Percentiles rank a stretch among this genome's conserved stretches.
These are phyloP conservation scores for Adelosebastes latens DNA, from an alignment of 2,797 vertebrate species.

Conservation along the genomic window DNA sequence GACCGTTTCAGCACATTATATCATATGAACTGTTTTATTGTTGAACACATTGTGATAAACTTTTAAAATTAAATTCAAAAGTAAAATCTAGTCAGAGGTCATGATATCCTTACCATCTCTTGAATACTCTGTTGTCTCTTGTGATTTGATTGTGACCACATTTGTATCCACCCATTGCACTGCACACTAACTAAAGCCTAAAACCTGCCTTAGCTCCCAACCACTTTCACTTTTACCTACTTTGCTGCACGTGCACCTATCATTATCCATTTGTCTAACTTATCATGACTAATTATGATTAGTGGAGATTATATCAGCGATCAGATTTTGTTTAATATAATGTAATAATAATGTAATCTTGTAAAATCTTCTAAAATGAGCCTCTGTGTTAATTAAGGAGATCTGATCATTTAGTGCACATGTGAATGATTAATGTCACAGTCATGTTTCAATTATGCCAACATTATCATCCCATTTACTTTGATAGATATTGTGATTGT, in stretches of 20 bases:
- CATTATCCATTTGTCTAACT: not conserved
- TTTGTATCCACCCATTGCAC: not conserved
- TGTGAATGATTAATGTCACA: not conserved
- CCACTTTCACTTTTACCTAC: not conserved
- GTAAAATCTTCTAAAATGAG: not conserved
- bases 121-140: not conserved
- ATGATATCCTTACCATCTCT: not conserved
- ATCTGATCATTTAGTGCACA: not conserved
- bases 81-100: too few relatives aligned
- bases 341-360: not conserved
- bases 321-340: not conserved
- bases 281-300: not conserved
- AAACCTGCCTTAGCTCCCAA: not conserved
- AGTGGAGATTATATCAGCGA: not conserved
- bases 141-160: not conserved
- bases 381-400: not conserved
- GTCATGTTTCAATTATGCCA: conserved; percentile 14
- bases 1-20: too few relatives aligned
- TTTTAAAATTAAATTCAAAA: too few relatives aligned
- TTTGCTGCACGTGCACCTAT: not conserved
- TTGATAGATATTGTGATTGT: conserved; percentile 5
- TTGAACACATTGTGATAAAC: too few relatives aligned
- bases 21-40: too few relatives aligned
- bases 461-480: conserved; percentile 5
- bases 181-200: not conserved